Evolutionary conservation across 2,797 vertebrate species (phyloP).

Genomic region (Fistularia commersonii): DNA sequence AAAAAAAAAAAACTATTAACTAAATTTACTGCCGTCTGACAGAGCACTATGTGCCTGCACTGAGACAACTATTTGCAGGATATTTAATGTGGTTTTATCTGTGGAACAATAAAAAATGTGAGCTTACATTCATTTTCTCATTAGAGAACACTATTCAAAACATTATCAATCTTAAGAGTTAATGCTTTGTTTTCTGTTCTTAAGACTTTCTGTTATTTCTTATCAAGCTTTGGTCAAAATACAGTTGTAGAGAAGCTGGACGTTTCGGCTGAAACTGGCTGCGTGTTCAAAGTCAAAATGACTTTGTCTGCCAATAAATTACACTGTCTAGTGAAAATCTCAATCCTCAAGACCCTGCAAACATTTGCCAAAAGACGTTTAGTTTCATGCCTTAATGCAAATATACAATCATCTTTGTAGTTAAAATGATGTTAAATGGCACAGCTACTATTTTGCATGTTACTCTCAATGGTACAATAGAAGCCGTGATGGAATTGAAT

Average conservation of each 20-base stretch:
- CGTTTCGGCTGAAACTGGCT: conserved; percentile 24
- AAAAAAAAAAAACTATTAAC: not conserved
- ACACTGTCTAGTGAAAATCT: conserved; percentile 48
- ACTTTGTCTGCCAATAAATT: conserved; percentile 30
- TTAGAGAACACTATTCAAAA: conserved; percentile 6
- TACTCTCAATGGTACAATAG: conserved; percentile 10
- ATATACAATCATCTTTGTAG: conserved; percentile 31
- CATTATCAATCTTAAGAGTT: conserved; percentile 12
- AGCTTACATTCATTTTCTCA: conserved; percentile 5
- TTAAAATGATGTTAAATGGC: conserved; percentile 21
- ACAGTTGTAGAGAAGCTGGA: conserved; percentile 26
- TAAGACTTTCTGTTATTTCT: conserved; percentile 15
- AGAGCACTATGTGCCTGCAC: conserved; percentile 7
- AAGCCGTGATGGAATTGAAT: conserved; percentile 4
- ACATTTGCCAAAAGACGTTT: conserved; percentile 18
- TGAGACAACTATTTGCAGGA: conserved; percentile 11
- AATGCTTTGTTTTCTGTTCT: conserved; percentile 9
- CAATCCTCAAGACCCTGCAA: conserved; percentile 18
- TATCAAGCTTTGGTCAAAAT: conserved; percentile 19
- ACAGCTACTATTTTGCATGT: conserved; percentile 4
- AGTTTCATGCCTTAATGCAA: conserved; percentile 24
- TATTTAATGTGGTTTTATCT: conserved; percentile 14
- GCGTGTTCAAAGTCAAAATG: conserved; percentile 32
- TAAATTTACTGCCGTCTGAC: conserved; percentile 4
- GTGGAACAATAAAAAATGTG: conserved; percentile 24